These are phyloP conservation scores for Dicrostonyx torquatus DNA, from an alignment of 2,797 vertebrate genomes.

Conservation along the genomic window DNA sequence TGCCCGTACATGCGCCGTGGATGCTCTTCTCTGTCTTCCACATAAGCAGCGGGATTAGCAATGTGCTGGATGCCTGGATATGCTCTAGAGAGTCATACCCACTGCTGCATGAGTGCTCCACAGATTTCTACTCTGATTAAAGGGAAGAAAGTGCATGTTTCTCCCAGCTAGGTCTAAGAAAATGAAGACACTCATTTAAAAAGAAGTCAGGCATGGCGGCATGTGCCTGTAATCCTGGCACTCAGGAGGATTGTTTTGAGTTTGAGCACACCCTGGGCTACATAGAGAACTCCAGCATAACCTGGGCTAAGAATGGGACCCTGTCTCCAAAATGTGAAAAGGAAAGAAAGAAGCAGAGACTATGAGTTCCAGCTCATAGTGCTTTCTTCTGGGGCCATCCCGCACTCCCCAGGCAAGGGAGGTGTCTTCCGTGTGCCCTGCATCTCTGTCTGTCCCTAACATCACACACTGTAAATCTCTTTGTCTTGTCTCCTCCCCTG, in stretches of 20 bases:
- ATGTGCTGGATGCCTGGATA: rapidly evolving
- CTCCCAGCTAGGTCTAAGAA: background rate
- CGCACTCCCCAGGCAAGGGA: background rate
- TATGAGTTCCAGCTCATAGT: background rate
- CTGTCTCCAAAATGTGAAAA: background rate
- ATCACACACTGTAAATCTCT: rapidly evolving
- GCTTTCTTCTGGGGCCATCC: conserved; percentile 15
- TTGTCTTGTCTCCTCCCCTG: background rate
- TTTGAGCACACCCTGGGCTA: background rate
- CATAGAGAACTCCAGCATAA: background rate
- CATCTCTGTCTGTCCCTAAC: background rate
- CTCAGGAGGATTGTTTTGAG: background rate
- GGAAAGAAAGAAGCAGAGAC: background rate
- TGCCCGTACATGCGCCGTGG: rapidly evolving
- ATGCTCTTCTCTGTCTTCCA: background rate
- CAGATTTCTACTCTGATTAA: background rate
- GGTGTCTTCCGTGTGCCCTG: background rate
- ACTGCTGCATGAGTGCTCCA: background rate
- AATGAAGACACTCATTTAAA: background rate
- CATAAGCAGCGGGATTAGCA: background rate
- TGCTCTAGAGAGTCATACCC: background rate
- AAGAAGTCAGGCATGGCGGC: background rate
- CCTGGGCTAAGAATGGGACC: background rate
- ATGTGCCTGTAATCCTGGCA: background rate
- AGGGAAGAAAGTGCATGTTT: conserved; percentile 2